Base-by-base conservation (phyloP, 1,140 invertebrate species). In the Trichoplusia ni region DNA sequence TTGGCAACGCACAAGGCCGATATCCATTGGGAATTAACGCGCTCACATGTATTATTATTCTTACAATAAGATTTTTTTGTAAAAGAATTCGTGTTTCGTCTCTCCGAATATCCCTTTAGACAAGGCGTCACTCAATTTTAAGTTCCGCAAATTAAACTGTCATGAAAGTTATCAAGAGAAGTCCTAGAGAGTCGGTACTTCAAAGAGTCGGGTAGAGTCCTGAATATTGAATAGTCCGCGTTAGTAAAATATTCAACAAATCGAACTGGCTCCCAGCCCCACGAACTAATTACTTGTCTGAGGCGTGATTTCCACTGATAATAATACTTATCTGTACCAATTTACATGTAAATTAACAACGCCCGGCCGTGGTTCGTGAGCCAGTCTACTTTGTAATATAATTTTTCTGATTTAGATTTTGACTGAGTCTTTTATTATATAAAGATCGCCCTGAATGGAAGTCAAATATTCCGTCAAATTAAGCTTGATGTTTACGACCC, bases 231-330 rank as follows among this genome's bases (percentile, higher is more conserved):
- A 79, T 73, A 74, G 68, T 58, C 67, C 64, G 62, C 60, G 68
- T 73, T 78, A 73, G 62, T 78, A 74, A 77, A 81, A 76, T 82
- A 82, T 78, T 80, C 69, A 67, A 73, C 60, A 65, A 69, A 79
- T 75, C 69, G 69, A 79, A 78, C 64, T 56, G 64, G 56, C 59
- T 51, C 65, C 54, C 62, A 40, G 21, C 40, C 27, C 18, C 27
- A 31, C 37, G 14, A 60, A 70, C 69, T 82, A 80, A 82, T 77
- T 78, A 78, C 66, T 67, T 58, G 65, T 69, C 67, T 56, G 62
- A 67, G 60, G 56, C 54, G 67, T 70, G 68, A 71, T 66, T 73
- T 69, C 56, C 27, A 69, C 62, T 58, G 37, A 64, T 76, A 73
- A 64, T 64, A 66, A 68, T 65, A 47, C 51, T 64, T 56, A 47